A percentile compares a stretch with the other conserved stretches of the same genome.
phyloP scores from a whole-genome alignment of 2,113 vertebrate species.

The Petromus typicus region DNA sequence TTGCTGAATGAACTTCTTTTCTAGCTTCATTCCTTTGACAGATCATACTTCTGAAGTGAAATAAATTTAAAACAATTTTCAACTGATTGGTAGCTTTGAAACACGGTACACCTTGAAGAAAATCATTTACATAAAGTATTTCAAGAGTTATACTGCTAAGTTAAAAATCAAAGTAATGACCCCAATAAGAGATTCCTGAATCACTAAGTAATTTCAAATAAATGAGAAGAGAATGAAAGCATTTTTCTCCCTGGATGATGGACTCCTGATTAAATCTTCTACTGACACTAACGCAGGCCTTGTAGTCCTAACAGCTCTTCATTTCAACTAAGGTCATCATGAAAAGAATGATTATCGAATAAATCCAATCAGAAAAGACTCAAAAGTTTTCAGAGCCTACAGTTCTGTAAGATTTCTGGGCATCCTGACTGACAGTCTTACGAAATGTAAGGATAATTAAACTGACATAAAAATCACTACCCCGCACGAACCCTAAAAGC shows the following conservation, averaged over 20 bases:
- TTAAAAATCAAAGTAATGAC: constrained; percentile 90
- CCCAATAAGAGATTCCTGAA: constrained; percentile 86
- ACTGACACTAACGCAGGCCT: constrained; percentile 79
- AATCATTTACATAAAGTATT: constrained; percentile 86
- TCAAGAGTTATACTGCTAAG: constrained; percentile 86
- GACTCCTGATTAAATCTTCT: constrained; percentile 85
- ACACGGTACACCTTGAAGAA: constrained; percentile 85
- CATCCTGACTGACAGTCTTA: constrained; percentile 82
- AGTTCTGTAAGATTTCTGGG: constrained; percentile 82
- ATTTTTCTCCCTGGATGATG: constrained; percentile 86
- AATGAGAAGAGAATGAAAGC: constrained; percentile 86
- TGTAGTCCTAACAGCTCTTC: constrained; percentile 81
- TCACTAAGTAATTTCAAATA: constrained; percentile 86
- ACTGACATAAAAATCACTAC: constrained; percentile 86
- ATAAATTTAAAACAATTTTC: constrained; percentile 87
- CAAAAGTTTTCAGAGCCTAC: constrained; percentile 78
- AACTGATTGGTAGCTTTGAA: constrained; percentile 85
- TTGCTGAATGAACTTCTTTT: constrained; percentile 75
- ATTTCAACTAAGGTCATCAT: constrained; percentile 80
- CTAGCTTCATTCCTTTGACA: constrained; percentile 74
- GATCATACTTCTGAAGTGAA: constrained; percentile 76
- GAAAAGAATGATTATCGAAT: constrained; percentile 84
- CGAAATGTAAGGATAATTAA: constrained; percentile 88
- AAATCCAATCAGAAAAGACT: constrained; percentile 84
- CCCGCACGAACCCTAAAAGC: constrained; percentile 84